phyloP scores from a whole-genome alignment of 2,113 vertebrate species.

The Nothobranchius kuhntae region DNA sequence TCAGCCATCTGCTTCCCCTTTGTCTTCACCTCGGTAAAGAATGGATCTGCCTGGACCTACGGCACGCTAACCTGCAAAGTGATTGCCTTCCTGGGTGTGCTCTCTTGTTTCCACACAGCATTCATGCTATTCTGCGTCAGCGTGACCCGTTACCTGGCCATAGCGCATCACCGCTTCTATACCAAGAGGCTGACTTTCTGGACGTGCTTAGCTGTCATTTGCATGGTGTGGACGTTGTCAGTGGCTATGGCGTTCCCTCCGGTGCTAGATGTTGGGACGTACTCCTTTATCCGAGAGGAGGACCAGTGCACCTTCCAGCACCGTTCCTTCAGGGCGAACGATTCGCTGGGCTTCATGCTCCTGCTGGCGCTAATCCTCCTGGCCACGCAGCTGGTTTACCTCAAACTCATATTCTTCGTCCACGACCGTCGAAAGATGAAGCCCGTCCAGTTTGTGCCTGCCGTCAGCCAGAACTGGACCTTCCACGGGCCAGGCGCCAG shows the following conservation, averaged over 20 bases:
- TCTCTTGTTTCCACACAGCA: constrained; percentile 98
- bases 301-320: constrained; percentile 99
- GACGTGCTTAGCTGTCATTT: constrained; percentile 98
- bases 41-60: constrained; percentile 96
- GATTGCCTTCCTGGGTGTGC: constrained; percentile 98
- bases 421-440: constrained; percentile 99
- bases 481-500: constrained; percentile 98
- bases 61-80: constrained; percentile 99
- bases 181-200: constrained; percentile 98
- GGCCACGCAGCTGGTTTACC: constrained; percentile 99
- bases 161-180: constrained; percentile 98
- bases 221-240: constrained; percentile 99
- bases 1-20: constrained; percentile 99
- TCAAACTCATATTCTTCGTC: constrained; percentile 99
- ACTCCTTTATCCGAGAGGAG: constrained; percentile 98
- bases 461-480: constrained; percentile 99
- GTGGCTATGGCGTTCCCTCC: constrained; percentile 99
- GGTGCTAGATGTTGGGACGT: constrained; percentile 97
- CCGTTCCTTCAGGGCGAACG: constrained; percentile 97
- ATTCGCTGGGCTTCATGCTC: constrained; percentile 99
- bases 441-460: constrained; percentile 99
- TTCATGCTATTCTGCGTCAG: constrained; percentile 99
- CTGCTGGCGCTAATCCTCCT: constrained; percentile 98
- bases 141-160: constrained; percentile 97
- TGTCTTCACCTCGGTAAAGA: constrained; percentile 99